A percentile compares a stretch with the other conserved stretches of the same genome.
Evolutionary conservation across 2,888 invertebrate species (phyloP).

Genomic region (Ceraclea dissimilis): DNA sequence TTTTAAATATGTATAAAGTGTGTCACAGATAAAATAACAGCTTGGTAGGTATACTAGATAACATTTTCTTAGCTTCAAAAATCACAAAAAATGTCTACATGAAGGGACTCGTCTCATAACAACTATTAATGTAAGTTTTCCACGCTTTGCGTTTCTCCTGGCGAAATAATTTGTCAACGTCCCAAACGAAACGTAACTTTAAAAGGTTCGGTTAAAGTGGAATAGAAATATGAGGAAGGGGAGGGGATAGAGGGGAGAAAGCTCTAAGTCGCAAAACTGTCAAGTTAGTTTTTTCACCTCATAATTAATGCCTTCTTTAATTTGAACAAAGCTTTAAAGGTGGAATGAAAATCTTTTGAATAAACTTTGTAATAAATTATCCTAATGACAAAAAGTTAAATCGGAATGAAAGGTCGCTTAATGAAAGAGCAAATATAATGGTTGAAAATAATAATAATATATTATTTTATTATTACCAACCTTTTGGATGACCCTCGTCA

Average conservation of each 20-base stretch:
- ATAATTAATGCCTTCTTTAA: slow-evolving; percentile 1
- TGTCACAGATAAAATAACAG: too few relatives aligned
- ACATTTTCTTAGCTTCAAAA: too few relatives aligned
- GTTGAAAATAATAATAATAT: too few relatives aligned
- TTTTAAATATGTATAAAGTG: too few relatives aligned
- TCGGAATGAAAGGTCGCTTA: neutral
- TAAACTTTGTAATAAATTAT: neutral
- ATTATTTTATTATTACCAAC: too few relatives aligned
- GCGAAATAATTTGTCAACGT: neutral
- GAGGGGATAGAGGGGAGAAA: neutral
- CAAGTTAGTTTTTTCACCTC: slow-evolving; percentile 2
- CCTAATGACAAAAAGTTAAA: neutral
- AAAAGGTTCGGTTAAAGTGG: neutral
- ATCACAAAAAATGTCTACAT: too few relatives aligned
- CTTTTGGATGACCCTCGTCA: too few relatives aligned
- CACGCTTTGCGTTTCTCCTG: neutral
- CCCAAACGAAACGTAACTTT: neutral
- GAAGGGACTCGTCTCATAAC: too few relatives aligned
- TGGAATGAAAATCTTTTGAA: neutral
- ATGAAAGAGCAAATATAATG: slow-evolving; percentile 2
- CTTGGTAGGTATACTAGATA: too few relatives aligned
- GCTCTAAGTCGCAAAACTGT: neutral
- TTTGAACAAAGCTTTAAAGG: neutral
- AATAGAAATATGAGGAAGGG: neutral
- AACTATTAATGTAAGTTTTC: too few relatives aligned